Percentiles rank a stretch among this genome's conserved stretches.
These are phyloP conservation scores for Ephestia elutella DNA, from an alignment of 1,140 invertebrate species.

Conservation along the genomic window DNA sequence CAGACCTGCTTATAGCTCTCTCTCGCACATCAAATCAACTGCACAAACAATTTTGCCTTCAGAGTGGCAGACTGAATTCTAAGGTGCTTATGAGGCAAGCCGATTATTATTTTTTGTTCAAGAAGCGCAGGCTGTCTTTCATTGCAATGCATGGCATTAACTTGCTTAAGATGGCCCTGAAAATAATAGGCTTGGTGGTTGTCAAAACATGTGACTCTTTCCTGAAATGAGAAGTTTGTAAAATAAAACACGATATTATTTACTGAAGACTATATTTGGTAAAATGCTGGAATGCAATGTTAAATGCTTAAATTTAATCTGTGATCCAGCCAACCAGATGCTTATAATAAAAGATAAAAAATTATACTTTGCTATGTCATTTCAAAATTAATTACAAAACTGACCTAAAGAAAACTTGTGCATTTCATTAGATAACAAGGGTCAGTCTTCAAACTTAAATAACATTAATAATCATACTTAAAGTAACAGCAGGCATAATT, in stretches of 20 bases:
- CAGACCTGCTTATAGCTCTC: no score
- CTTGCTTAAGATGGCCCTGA: no score
- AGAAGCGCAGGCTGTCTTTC: no score
- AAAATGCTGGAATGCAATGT: slow-evolving; percentile 67
- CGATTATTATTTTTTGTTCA: no score
- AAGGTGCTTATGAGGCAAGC: no score
- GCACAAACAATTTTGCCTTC: no score
- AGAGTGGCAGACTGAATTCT: no score
- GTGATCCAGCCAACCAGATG: slow-evolving; percentile 42
- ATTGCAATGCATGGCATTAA: no score
- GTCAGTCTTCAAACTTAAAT: slow-evolving; percentile 19
- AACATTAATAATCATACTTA: slow-evolving; percentile 8
- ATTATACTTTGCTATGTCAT: slow-evolving; percentile 20
- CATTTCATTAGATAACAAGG: background rate
- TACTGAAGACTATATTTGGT: slow-evolving; percentile 50
- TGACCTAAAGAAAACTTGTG: background rate
- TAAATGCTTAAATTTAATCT: slow-evolving; percentile 52
- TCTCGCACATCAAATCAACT: no score
- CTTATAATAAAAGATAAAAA: slow-evolving; percentile 17
- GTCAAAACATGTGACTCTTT: background rate
- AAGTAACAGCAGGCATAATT: slow-evolving; percentile 9
- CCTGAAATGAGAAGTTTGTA: background rate
- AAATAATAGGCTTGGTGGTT: no score
- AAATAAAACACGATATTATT: background rate
- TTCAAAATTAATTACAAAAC: slow-evolving; percentile 19